Evolutionary conservation across 2,888 invertebrate species (phyloP).

Genomic region (Chrysolina oricalcia): DNA sequence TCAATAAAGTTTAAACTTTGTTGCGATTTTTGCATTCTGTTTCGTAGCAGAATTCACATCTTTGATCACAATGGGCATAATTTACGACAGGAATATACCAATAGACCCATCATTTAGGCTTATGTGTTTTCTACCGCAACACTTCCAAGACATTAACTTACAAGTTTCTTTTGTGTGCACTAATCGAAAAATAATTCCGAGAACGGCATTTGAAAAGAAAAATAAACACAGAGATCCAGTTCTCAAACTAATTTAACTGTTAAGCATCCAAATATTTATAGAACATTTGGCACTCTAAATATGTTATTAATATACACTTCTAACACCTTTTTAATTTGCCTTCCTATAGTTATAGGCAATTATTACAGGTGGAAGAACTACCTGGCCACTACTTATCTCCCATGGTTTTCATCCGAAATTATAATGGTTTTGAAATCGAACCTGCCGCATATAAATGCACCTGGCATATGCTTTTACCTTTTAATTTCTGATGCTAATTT

Average conservation of each 20-base stretch:
- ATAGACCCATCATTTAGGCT: conserved; percentile 31
- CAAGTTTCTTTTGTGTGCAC: conserved; percentile 44
- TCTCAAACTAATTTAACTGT: conserved; percentile 48
- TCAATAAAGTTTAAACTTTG: neutral
- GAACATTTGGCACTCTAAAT: conserved; percentile 59
- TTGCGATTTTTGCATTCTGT: conserved; percentile 18
- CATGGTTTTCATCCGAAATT: conserved; percentile 54
- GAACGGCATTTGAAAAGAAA: conserved; percentile 40
- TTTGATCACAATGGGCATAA: conserved; percentile 31
- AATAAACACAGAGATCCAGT: conserved; percentile 42
- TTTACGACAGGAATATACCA: conserved; percentile 33
- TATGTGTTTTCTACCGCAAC: conserved; percentile 35
- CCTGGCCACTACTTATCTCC: conserved; percentile 57
- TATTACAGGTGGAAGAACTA: conserved; percentile 59
- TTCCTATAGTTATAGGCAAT: conserved; percentile 56
- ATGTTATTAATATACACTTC: conserved; percentile 59
- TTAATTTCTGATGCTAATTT: conserved; percentile 57
- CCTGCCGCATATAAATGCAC: conserved; percentile 53
- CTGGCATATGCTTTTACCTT: conserved; percentile 55
- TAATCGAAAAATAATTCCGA: conserved; percentile 53
- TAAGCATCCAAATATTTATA: conserved; percentile 61
- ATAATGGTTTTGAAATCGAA: conserved; percentile 56
- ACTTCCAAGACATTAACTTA: conserved; percentile 40
- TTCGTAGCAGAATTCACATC: conserved; percentile 21
- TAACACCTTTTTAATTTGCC: conserved; percentile 61